phyloP scores from a whole-genome alignment of 1,140 invertebrate genomes.

The Diprion similis region DNA sequence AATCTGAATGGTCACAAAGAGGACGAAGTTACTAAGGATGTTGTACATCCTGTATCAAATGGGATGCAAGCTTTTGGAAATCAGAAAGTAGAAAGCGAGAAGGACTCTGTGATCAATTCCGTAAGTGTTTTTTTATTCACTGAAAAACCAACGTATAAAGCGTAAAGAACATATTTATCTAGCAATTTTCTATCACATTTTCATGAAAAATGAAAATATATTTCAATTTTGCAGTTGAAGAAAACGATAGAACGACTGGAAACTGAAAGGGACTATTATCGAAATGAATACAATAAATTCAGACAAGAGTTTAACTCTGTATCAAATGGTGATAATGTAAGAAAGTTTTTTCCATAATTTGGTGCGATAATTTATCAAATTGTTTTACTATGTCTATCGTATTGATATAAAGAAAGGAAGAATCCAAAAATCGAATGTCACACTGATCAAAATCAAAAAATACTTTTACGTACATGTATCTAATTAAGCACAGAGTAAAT shows the following conservation, averaged over 20 bases:
- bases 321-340: conserved; percentile 51
- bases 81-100: conserved; percentile 34
- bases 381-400: too few species aligned
- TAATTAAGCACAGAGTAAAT: too few species aligned
- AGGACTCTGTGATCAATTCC: conserved; percentile 31
- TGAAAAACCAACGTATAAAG: neutral
- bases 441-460: too few species aligned
- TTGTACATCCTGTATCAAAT: conserved; percentile 15
- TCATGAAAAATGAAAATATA: conserved; percentile 15
- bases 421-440: neutral
- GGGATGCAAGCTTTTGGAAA: conserved; percentile 17
- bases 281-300: conserved; percentile 58
- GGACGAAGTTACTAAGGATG: conserved; percentile 20
- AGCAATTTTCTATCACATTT: conserved; percentile 17
- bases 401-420: neutral
- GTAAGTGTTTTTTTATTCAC: conserved; percentile 26
- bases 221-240: conserved; percentile 38
- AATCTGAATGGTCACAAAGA: conserved; percentile 1
- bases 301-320: conserved; percentile 53
- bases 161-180: conserved; percentile 13
- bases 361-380: too few species aligned
- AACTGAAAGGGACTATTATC: conserved; percentile 63
- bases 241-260: conserved; percentile 50
- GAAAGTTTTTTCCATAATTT: conserved; percentile 40
- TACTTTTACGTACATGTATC: too few species aligned